Conservation (phyloP, 2,113 vertebrate genomes). For the Leptosomus discolor region DNA sequence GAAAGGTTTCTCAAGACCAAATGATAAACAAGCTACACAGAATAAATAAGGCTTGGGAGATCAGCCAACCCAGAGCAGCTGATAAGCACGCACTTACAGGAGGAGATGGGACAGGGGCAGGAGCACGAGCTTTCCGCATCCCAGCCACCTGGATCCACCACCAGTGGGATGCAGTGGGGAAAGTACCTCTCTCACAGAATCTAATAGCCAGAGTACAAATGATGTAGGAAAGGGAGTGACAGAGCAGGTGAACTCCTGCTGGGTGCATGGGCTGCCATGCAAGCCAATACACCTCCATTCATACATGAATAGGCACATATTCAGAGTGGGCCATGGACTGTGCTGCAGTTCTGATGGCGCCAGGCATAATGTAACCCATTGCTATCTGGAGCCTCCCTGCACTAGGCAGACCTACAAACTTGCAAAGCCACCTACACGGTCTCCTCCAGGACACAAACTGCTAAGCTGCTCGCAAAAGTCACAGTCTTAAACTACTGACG, state of each 20-base stretch:
- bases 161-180: not conserved
- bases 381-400: not conserved
- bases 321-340: not conserved
- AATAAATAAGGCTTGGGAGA: not conserved
- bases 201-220: not conserved
- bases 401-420: not conserved
- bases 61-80: not conserved
- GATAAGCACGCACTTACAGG: not conserved
- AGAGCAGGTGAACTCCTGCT: not conserved
- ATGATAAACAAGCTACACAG: not conserved
- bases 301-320: not conserved
- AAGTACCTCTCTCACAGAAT: not conserved
- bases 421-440: not conserved
- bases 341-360: not conserved
- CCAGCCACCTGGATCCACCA: not conserved
- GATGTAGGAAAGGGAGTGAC: not conserved
- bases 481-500: not conserved
- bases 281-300: not conserved
- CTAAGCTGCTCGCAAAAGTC: not conserved
- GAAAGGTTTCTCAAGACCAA: not conserved
- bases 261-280: accelerated
- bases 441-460: not conserved
- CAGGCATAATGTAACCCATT: not conserved
- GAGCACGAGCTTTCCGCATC: not conserved
- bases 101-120: accelerated